Evolutionary conservation across 2,888 invertebrate genomes (phyloP).

Genomic region (Lycia hirtaria): DNA sequence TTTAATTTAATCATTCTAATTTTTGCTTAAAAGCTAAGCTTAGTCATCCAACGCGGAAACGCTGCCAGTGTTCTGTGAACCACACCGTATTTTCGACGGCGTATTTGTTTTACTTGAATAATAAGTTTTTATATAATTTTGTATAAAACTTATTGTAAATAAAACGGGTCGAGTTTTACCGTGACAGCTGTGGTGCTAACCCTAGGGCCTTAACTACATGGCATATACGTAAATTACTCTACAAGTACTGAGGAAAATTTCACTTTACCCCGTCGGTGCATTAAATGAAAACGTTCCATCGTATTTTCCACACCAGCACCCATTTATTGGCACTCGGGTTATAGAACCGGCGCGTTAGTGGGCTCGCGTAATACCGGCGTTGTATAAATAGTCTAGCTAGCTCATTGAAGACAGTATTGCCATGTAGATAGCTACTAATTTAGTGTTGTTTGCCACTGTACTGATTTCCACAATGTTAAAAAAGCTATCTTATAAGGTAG

Average conservation of each 20-base stretch:
- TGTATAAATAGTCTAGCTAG: conserved; percentile 20
- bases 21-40: too few species aligned
- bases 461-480: too few species aligned
- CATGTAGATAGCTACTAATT: conserved; percentile 2
- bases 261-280: conserved; percentile 19
- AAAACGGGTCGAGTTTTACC: too few species aligned
- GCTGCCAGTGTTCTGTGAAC: too few species aligned
- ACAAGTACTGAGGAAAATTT: conserved; percentile 20
- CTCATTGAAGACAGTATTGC: conserved; percentile 19
- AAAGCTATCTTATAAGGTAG: not conserved
- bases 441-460: conserved; percentile 4
- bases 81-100: too few species aligned
- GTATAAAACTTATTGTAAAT: too few species aligned
- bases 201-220: not conserved
- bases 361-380: conserved; percentile 16
- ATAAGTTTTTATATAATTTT: too few species aligned
- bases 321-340: conserved; percentile 25
- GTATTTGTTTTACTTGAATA: too few species aligned
- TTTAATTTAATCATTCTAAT: too few species aligned
- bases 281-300: conserved; percentile 22
- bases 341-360: conserved; percentile 24
- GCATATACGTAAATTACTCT: not conserved
- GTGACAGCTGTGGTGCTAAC: too few species aligned
- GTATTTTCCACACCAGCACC: conserved; percentile 27
- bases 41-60: too few species aligned